These are phyloP conservation scores for Archips crataeganus DNA, from an alignment of 2,888 invertebrate species.

Conservation along the genomic window DNA sequence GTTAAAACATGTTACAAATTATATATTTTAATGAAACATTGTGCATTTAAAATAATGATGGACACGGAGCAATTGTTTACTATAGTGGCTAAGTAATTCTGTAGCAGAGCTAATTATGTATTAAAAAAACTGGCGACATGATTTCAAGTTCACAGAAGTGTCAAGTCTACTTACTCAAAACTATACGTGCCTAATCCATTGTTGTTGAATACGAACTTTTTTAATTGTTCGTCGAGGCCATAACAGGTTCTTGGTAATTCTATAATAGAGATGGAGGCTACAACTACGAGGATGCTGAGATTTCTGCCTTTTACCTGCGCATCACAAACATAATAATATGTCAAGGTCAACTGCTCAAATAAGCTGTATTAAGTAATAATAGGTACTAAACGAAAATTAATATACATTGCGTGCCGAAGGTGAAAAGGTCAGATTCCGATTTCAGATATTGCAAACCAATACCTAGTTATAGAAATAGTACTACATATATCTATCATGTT, in stretches of 20 bases:
- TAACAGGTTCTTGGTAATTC: slow-evolving; percentile 49
- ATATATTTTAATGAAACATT: too few relatives aligned
- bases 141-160: slow-evolving; percentile 10
- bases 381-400: slow-evolving; percentile 16
- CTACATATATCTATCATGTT: background rate
- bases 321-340: slow-evolving; percentile 66
- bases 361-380: slow-evolving; percentile 18
- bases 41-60: background rate
- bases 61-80: background rate
- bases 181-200: slow-evolving; percentile 77
- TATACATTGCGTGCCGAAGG: slow-evolving; percentile 3
- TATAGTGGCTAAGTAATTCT: background rate
- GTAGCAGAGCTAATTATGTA: background rate
- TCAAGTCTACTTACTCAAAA: slow-evolving; percentile 73
- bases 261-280: slow-evolving; percentile 55
- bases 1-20: too few relatives aligned
- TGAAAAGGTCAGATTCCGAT: slow-evolving; percentile 6
- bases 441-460: background rate
- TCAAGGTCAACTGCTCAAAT: slow-evolving; percentile 63
- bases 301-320: slow-evolving; percentile 65
- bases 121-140: background rate
- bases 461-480: background rate
- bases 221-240: slow-evolving; percentile 63
- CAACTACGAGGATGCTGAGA: slow-evolving; percentile 51
- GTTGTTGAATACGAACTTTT: slow-evolving; percentile 69